Evolutionary conservation across 1,140 invertebrate genomes (phyloP), one percentile per base, ranked within the genome.

Genomic region (Glossosoma conforme): DNA sequence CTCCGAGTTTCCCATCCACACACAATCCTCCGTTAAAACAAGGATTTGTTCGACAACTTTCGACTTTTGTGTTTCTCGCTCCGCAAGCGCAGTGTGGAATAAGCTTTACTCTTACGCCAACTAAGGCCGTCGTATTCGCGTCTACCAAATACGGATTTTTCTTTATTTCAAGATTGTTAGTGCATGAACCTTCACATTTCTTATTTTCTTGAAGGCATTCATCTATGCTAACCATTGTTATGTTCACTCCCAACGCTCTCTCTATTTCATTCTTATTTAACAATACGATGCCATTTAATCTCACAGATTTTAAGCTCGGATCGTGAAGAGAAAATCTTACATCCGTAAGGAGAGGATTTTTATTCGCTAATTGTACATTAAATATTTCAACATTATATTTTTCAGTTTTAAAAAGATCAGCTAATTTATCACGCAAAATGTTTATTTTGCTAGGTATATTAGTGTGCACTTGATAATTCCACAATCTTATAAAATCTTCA

Each of bases 21-120:
- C 83, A 87, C 9, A 76, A 70, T 3, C 84, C 84, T 10, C 83
- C 83, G 64, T 87, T 86, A 46, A 72, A 78, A 64, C 84, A 87
- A 13, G 77, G 77, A 51, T 76, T 75, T 32, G 73, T 70, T 15
- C 70, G 68, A 60, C 85, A 87, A 2, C 73, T 74, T 60, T 80
- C 71, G 40, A 71, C 65, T 42, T 69, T 67, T 8, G 68, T 67
- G 56, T 82, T 81, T 36, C 79, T 61, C 0, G 78, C 77, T 3
- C 69, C 70, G 51, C 78, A 80, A n/a, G 67, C 67, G 57, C 81
- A 83, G 51, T 80, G 72, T 0, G 78, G 74, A 35, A 70, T 65
- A 11, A 78, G 70, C 54, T 73, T 69, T 2, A 80, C 74, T 10
- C 73, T 68, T 3, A 86, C 78, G 4, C 83, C 82, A 13, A 86